Conservation (phyloP, 1,140 invertebrate genomes). For the Myzus persicae region DNA sequence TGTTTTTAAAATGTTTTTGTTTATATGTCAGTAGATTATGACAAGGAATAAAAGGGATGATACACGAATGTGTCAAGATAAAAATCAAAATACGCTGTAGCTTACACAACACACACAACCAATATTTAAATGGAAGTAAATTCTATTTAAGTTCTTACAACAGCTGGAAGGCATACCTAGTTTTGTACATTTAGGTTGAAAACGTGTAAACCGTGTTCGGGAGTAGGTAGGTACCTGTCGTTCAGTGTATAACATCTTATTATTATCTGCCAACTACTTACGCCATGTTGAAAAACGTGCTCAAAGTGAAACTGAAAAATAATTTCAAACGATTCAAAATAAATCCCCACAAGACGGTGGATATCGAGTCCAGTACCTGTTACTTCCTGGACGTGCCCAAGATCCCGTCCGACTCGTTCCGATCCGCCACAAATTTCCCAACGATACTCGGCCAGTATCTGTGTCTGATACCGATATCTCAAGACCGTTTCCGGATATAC, state of each 20-base stretch:
- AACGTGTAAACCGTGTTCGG: too few relatives aligned
- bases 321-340: slow-evolving; percentile 42
- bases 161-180: background rate
- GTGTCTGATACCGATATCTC: slow-evolving; percentile 43
- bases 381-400: slow-evolving; percentile 25
- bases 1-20: background rate
- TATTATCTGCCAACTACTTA: background rate
- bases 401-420: slow-evolving; percentile 27
- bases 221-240: background rate
- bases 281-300: background rate
- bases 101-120: background rate
- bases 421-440: slow-evolving; percentile 26
- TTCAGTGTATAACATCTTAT: background rate
- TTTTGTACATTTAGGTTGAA: too few relatives aligned
- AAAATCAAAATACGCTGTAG: slow-evolving; percentile 5
- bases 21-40: background rate
- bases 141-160: background rate
- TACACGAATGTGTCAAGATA: slow-evolving; percentile 21
- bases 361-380: slow-evolving; percentile 17
- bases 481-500: background rate
- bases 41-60: too few relatives aligned
- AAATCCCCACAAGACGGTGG: background rate
- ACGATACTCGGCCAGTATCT: slow-evolving; percentile 23
- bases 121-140: background rate
- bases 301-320: background rate